Evolutionary conservation across 1,140 invertebrate genomes (phyloP), one percentile per base, ranked within the genome.

Genomic region (Thaumatotibia leucotreta): DNA sequence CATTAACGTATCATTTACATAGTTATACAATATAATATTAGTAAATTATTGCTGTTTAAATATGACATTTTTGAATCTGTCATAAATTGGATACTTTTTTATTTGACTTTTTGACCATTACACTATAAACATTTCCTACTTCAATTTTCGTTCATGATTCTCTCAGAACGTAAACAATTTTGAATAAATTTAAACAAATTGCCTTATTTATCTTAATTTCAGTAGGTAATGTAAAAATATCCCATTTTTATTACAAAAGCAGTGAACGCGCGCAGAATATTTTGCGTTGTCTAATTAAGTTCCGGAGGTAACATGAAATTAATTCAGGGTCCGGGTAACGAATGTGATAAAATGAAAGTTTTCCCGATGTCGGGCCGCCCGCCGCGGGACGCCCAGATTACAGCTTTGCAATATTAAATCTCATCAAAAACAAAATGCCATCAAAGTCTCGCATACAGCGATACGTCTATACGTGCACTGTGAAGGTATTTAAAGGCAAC

Each of bases 331-430:
- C 52, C 22, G 52, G 52, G 23, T 54, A 27, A 58, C 52, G 11
- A 58, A 58, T 58, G 52, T 58, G 52, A 58, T 58, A 58, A 58
- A 58, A 58, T 27, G 52, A 58, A 58, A 58, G 52, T 58, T 58
- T 58, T 27, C 23, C 23, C 24, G 27, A 14, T 17, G 52, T 5
- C n/a, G 52, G 11, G n/a, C 52, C 52, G 1, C 17, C 50, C 39
- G 39, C 52, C 52, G 52, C 52, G 50, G 22, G 39, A 9, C 39
- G 39, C 39, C 39, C 39, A 17, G 17, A 45, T 45, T 20, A 20
- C 39, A 20, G 27, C 52, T 58, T 58, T 58, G 52, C 17, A 58
- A 27, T 58, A 58, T 58, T 58, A 58, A 58, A 58, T 58, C 52
- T 58, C 52, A 58, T 58, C 52, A 58, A 58, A 31, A 58, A 58